phyloP scores from a whole-genome alignment of 2,888 invertebrate genomes.

The Harpalus rufipes region DNA sequence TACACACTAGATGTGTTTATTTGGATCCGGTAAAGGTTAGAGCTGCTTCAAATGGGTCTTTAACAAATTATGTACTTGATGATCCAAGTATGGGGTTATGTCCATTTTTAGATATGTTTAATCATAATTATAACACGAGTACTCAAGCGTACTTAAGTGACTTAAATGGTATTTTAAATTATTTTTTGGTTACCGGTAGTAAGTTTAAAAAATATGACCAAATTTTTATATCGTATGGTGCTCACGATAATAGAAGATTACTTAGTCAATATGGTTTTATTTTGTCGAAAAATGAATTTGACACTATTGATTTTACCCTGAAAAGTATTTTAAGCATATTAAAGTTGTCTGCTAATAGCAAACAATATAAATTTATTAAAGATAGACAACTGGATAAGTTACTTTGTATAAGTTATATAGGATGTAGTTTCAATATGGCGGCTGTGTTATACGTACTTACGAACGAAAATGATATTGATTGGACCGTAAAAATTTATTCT shows the following conservation, averaged over 20 bases:
- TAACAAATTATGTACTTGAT: constrained; percentile 78
- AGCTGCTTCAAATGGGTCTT: constrained; percentile 73
- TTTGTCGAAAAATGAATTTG: constrained; percentile 83
- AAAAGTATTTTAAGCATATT: constrained; percentile 79
- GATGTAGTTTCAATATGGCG: constrained; percentile 84
- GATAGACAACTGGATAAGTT: constrained; percentile 81
- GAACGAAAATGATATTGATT: constrained; percentile 68
- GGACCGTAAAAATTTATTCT: constrained; percentile 69
- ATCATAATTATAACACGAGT: constrained; percentile 85
- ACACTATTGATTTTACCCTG: constrained; percentile 82
- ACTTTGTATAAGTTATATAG: constrained; percentile 82
- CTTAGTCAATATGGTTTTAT: constrained; percentile 93
- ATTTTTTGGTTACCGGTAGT: constrained; percentile 79
- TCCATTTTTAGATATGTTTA: constrained; percentile 94
- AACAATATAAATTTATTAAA: constrained; percentile 81
- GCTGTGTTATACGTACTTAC: constrained; percentile 73
- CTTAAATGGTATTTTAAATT: constrained; percentile 76
- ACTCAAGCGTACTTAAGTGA: constrained; percentile 77
- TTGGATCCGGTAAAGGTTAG: constrained; percentile 80
- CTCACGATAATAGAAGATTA: constrained; percentile 89
- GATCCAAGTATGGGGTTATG: constrained; percentile 87
- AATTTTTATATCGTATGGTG: constrained; percentile 94
- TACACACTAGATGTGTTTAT: constrained; percentile 92
- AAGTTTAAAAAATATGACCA: constrained; percentile 83
- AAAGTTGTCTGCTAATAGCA: constrained; percentile 72